Base-by-base conservation (phyloP, 2,797 vertebrate genomes). In the Lutjanus campechanus region DNA sequence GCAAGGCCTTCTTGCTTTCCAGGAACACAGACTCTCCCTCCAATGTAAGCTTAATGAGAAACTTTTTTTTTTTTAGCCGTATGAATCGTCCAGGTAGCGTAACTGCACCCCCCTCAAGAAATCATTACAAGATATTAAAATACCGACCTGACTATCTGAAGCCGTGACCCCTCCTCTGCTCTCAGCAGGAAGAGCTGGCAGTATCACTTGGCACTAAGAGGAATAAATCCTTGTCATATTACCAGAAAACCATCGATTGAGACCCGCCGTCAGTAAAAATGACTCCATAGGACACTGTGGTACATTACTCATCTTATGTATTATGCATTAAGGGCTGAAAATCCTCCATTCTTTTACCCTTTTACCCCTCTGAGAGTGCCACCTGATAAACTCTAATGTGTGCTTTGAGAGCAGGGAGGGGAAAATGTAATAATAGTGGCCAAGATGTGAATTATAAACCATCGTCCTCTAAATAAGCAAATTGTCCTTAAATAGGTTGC, bases 231-330 rank as follows among this genome's bases (percentile, higher is more conserved):
- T 92, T 90, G 93, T 96, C 94, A 84, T 96, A 94, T 97, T 96
- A 96, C 95, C 92, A 93, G 78, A 95, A 96, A 93, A 92, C 85
- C 95, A 97, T 98, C 96, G 97, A 97, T 97, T 97, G 95, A 82
- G 95, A 93, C 93, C 95, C 91, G 81, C 58, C 87, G 89, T 87
- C 94, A 94, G 96, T 96, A 94, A 96, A 96, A 95, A 95, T 93
- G 96, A 95, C 95, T 96, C 95, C 95, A 95, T 92, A 96, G 95
- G 93, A 94, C 91, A 65, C 62, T 81, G 85, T 90, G 94, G 90
- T 88, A 58, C 96, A 97, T 96, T 96, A 96, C 93, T 97, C 96
- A 94, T 94, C 93, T 97, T 95, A 98, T 98, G 96, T 96, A 97
- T 98, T 97, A 98, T 97, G 96, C 95, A 98, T 97, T 94, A 95